Evolutionary conservation across 2,113 vertebrate genomes (phyloP), one percentile per base, ranked within the genome.

Genomic region (Pleuronectes platessa): DNA sequence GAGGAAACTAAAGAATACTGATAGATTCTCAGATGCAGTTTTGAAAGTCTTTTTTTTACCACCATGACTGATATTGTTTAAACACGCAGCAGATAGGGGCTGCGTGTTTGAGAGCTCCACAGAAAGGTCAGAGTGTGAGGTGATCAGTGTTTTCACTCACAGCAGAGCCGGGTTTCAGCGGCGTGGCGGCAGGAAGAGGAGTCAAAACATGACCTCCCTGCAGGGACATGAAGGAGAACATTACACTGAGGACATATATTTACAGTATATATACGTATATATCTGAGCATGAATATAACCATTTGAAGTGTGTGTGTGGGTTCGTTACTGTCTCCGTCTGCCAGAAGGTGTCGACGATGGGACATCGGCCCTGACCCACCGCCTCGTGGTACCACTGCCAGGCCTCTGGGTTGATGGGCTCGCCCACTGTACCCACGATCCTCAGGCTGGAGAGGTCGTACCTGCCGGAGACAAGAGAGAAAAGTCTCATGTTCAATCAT

Each of bases 261-360:
- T 31, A 7, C 6, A 31, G 1, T 31, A 31, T 31, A 31, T 31
- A 31, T 7, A 27, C 26, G 3, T 31, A 31, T 8, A 7, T 31
- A 31, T 31, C 31, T 31, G 31, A 31, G 31, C 31, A 31, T 31
- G 31, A 31, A 31, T 31, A 31, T 7, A 31, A 31, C 31, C 31
- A 31, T 20, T 53, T 53, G 20, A 53, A 53, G 10, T 56, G 31
- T 31, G 31, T 31, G 31, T 31, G 27, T 55, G 53, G 3, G 72
- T 62, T 64, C 18, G 26, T 42, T 84, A 96, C 95, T 1, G 95
- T 96, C 82, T 96, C 95, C 2, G 95, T 96, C 86, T 96, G 95
- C 95, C 95, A 96, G 86, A 95, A 96, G 2, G 95, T 96, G 90
- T 96, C 95, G 21, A 96, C 89, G 12, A 96, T 85, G 0, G 95